Evolutionary conservation across 2,888 invertebrate species (phyloP).

Genomic region (Chorisops tibialis): DNA sequence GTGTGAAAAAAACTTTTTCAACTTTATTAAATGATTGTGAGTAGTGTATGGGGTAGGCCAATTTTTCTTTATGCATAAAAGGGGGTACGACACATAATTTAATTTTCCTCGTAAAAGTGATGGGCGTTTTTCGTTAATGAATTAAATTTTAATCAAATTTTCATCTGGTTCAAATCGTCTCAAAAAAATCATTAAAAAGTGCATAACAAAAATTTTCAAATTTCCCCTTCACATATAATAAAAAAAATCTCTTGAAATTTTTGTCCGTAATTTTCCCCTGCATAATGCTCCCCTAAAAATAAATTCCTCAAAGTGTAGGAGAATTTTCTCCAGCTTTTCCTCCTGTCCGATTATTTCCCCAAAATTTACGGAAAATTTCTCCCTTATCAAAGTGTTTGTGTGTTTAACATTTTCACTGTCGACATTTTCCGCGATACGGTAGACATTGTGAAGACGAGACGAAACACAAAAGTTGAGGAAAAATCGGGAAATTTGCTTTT

Average conservation of each 20-base stretch:
- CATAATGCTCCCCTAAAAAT: too few species aligned
- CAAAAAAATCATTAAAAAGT: conserved; percentile 21
- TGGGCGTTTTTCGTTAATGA: too few species aligned
- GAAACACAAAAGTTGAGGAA: conserved; percentile 13
- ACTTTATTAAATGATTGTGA: too few species aligned
- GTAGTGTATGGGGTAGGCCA: too few species aligned
- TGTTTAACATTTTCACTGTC: conserved; percentile 29
- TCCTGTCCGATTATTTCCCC: too few species aligned
- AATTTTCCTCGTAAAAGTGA: too few species aligned
- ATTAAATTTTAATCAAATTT: too few species aligned
- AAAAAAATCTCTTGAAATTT: background rate
- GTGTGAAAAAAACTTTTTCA: too few species aligned
- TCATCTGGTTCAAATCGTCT: too few species aligned
- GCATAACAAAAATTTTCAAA: conserved; percentile 23
- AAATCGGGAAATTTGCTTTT: conserved; percentile 20
- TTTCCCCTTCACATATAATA: conserved; percentile 4
- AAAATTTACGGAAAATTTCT: background rate
- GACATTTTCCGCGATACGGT: conserved; percentile 32
- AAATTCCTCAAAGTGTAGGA: background rate
- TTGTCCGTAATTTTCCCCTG: too few species aligned
- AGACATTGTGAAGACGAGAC: conserved; percentile 28
- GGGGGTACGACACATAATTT: too few species aligned
- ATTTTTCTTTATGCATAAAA: too few species aligned
- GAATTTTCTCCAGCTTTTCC: conserved; percentile 3
- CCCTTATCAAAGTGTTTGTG: conserved; percentile 26